These are phyloP conservation scores for Coronaproctus castanopsis DNA, from an alignment of 2,888 invertebrate species.

Conservation along the genomic window DNA sequence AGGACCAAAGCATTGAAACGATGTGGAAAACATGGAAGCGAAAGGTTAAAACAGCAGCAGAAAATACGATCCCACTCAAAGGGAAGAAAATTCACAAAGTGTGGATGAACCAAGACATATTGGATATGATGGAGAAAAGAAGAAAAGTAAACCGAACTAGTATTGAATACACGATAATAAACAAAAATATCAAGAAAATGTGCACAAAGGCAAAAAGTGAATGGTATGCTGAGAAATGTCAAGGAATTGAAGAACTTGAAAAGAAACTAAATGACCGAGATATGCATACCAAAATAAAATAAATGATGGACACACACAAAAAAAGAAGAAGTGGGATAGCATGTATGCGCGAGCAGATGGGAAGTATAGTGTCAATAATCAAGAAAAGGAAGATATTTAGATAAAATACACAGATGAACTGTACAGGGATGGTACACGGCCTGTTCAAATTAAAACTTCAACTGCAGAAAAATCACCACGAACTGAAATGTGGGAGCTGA, in stretches of 20 bases:
- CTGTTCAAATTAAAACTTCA: background rate
- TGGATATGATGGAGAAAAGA: slow-evolving; percentile 2
- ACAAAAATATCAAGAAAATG: slow-evolving; percentile 2
- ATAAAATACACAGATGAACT: slow-evolving; percentile 1
- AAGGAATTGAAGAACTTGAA: slow-evolving; percentile 1
- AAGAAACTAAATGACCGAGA: background rate
- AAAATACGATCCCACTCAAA: background rate
- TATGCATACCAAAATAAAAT: background rate
- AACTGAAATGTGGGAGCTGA: slow-evolving; percentile 1
- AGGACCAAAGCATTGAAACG: background rate
- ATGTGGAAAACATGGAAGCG: background rate
- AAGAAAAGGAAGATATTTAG: slow-evolving; percentile 1
- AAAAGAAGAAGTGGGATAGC: background rate
- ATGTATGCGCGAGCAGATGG: background rate
- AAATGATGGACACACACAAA: slow-evolving; percentile 1
- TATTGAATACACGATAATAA: slow-evolving; percentile 1
- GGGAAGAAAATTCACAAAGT: background rate
- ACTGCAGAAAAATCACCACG: background rate
- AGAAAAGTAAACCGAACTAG: background rate
- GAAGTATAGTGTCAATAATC: background rate
- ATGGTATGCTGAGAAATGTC: slow-evolving; percentile 2
- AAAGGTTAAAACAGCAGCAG: background rate
- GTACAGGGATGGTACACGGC: too few species aligned
- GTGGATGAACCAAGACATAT: background rate
- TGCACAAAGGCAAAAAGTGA: background rate